These are phyloP conservation scores for Caenorhabditis imperialis DNA, from an alignment of 2,888 invertebrate species.

Conservation along the genomic window DNA sequence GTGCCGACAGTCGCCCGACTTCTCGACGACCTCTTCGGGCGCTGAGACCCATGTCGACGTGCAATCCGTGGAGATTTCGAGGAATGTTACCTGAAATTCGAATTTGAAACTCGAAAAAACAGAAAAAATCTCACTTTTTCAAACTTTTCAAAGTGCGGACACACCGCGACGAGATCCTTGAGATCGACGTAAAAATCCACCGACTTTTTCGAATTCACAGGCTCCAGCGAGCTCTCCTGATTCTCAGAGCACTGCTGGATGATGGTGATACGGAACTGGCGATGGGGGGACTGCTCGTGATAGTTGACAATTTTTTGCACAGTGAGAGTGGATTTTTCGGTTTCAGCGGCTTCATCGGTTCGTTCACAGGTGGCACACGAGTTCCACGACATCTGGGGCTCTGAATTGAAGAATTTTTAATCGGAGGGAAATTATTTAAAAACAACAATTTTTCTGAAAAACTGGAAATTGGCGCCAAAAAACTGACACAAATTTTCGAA, in stretches of 20 bases:
- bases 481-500: too few species aligned
- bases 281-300: slow-evolving; percentile 17
- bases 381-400: slow-evolving; percentile 28
- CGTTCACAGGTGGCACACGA: slow-evolving; percentile 9
- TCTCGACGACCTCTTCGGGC: background rate
- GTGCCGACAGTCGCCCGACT: slow-evolving; percentile 7
- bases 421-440: background rate
- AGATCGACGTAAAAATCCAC: slow-evolving; percentile 38
- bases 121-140: slow-evolving; percentile 12
- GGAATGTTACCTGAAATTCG: slow-evolving; percentile 3
- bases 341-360: background rate
- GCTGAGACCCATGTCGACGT: slow-evolving; percentile 13
- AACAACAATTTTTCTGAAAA: background rate
- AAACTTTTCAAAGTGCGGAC: slow-evolving; percentile 30
- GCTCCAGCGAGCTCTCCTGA: background rate
- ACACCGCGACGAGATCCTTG: slow-evolving; percentile 6
- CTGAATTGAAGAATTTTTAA: background rate
- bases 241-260: slow-evolving; percentile 6
- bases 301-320: slow-evolving; percentile 22
- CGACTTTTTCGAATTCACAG: background rate
- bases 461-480: too few species aligned
- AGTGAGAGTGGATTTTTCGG: background rate
- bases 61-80: slow-evolving; percentile 40
- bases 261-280: slow-evolving; percentile 31
- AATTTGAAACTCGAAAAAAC: too few species aligned